Evolutionary conservation across 2,797 vertebrate genomes (phyloP).

Genomic region (Thunnus albacares): DNA sequence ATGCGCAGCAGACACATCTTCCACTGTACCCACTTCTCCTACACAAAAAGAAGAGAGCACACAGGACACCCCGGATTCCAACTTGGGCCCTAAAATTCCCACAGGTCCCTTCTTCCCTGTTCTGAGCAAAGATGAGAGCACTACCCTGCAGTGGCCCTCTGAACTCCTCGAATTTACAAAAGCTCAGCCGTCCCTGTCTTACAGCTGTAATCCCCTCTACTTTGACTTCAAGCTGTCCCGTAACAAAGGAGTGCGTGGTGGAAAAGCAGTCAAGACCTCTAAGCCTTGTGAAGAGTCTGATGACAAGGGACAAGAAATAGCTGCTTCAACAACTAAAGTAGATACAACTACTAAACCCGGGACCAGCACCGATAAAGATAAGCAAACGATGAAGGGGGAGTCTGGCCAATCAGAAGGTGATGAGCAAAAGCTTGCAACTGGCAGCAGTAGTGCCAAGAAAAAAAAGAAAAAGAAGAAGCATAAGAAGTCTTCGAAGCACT

Average conservation of each 20-base stretch:
- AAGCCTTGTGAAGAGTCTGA: constrained; percentile 70
- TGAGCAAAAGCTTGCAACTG: constrained; percentile 69
- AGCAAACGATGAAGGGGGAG: constrained; percentile 60
- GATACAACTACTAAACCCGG: constrained; percentile 62
- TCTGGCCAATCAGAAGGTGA: constrained; percentile 75
- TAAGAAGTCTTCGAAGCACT: constrained; percentile 93
- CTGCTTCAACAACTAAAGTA: constrained; percentile 65
- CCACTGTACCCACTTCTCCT: constrained; percentile 47
- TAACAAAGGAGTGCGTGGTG: constrained; percentile 87
- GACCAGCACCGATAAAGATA: constrained; percentile 79
- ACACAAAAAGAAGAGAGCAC: constrained; percentile 76
- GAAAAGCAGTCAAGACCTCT: constrained; percentile 75
- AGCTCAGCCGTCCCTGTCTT: constrained; percentile 93
- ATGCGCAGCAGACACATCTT: constrained; percentile 46
- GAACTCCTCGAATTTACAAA: constrained; percentile 98
- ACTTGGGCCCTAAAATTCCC: constrained; percentile 90
- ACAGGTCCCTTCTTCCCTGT: constrained; percentile 96
- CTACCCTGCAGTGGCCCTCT: constrained; percentile 97
- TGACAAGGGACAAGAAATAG: constrained; percentile 78
- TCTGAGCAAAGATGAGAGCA: constrained; percentile 97
- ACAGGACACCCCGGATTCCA: constrained; percentile 68
- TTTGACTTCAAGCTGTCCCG: constrained; percentile 98
- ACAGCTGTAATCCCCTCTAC: constrained; percentile 98
- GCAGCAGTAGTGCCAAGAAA: constrained; percentile 83
- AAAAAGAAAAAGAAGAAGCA: constrained; percentile 99